Evolutionary conservation across 2,888 invertebrate species (phyloP).

Genomic region (Sisyra terminalis): DNA sequence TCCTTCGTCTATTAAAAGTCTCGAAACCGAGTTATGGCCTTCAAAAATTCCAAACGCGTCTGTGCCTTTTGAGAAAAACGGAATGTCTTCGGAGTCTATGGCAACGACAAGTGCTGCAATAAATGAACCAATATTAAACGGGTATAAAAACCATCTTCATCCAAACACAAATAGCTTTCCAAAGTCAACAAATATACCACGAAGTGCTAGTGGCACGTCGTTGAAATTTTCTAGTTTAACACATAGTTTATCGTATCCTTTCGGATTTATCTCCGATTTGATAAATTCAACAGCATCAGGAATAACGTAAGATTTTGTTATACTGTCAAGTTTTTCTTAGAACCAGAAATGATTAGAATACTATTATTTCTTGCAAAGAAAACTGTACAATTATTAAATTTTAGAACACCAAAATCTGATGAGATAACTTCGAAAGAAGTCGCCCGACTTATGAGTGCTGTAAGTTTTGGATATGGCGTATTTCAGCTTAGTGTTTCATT

Average conservation of each 20-base stretch:
- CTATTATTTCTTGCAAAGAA: too few relatives aligned
- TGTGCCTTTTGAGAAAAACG: not conserved
- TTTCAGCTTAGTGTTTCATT: constrained; percentile 51
- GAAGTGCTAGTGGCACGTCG: constrained; percentile 14
- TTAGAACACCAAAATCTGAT: not conserved
- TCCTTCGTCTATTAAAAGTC: not conserved
- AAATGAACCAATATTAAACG: not conserved
- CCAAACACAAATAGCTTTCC: not conserved
- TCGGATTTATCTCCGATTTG: constrained; percentile 7
- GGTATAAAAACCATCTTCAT: constrained; percentile 1
- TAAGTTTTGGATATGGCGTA: constrained; percentile 52
- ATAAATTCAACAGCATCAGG: not conserved
- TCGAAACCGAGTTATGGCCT: not conserved
- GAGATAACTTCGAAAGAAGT: constrained; percentile 33
- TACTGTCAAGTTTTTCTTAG: too few relatives aligned
- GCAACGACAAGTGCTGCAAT: too few relatives aligned
- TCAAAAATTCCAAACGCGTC: not conserved
- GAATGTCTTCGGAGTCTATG: too few relatives aligned
- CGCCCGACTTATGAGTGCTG: constrained; percentile 43
- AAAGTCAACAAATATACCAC: constrained; percentile 3
- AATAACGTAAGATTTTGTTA: too few relatives aligned
- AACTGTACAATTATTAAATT: too few relatives aligned
- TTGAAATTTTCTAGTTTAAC: constrained; percentile 15
- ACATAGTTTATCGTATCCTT: constrained; percentile 3
- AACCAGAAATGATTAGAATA: too few relatives aligned